Conservation (phyloP, 2,888 invertebrate genomes). For the Lymantria dispar region DNA sequence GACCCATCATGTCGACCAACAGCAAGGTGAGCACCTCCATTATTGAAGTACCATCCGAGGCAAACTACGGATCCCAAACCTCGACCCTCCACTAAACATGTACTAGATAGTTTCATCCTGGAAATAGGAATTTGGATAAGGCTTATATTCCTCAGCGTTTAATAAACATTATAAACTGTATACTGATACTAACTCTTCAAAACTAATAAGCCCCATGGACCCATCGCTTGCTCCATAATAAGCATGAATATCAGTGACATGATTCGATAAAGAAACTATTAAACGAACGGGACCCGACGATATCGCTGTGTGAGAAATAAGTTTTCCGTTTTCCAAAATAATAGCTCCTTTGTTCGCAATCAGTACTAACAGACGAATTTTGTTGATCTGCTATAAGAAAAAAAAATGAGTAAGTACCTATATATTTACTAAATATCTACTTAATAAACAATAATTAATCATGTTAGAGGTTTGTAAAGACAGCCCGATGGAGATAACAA, state of each 20-base stretch:
- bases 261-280: slow-evolving; percentile 47
- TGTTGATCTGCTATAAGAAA: slow-evolving; percentile 74
- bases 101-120: slow-evolving; percentile 58
- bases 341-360: slow-evolving; percentile 92
- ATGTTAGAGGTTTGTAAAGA: too few species aligned
- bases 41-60: slow-evolving; percentile 62
- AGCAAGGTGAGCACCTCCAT: slow-evolving; percentile 56
- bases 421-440: not conserved
- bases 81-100: slow-evolving; percentile 67
- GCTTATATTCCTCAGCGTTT: not conserved
- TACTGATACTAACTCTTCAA: slow-evolving; percentile 71
- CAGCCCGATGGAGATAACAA: too few species aligned
- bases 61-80: slow-evolving; percentile 71
- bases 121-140: slow-evolving; percentile 6
- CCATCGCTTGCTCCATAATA: slow-evolving; percentile 96
- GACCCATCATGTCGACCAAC: slow-evolving; percentile 76
- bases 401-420: slow-evolving; percentile 1
- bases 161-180: not conserved
- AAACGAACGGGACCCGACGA: slow-evolving; percentile 64
- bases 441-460: too few species aligned
- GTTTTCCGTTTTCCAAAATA: slow-evolving; percentile 88
- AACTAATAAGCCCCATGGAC: slow-evolving; percentile 88
- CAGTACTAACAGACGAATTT: slow-evolving; percentile 87
- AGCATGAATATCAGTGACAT: slow-evolving; percentile 83
- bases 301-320: slow-evolving; percentile 61